These are phyloP conservation scores for Geococcyx californianus DNA, from an alignment of 2,113 vertebrate genomes.

Conservation along the genomic window DNA sequence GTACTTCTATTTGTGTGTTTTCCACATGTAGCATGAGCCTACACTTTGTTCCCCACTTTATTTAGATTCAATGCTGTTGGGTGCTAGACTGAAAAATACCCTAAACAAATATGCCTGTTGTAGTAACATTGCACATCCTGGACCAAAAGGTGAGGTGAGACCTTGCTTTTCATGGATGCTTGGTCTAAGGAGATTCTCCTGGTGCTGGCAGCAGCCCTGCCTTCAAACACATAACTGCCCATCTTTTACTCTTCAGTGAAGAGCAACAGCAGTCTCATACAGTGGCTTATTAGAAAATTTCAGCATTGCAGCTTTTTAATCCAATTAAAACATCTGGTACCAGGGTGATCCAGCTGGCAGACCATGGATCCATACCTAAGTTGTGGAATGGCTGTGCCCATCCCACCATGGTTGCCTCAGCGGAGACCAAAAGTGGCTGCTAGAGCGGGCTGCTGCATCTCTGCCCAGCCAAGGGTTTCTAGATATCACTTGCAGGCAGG, in stretches of 20 bases:
- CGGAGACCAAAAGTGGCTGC: slow-evolving; percentile 2
- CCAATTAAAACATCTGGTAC: slow-evolving; percentile 49
- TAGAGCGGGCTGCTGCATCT: background rate
- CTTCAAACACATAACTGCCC: background rate
- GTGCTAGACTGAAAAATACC: background rate
- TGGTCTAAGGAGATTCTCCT: background rate
- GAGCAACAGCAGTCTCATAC: background rate
- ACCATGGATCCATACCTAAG: background rate
- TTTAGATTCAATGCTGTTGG: background rate
- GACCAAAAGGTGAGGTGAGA: background rate
- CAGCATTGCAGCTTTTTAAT: slow-evolving; percentile 32
- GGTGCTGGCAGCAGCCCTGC: background rate
- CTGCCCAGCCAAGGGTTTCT: background rate
- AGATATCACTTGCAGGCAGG: background rate
- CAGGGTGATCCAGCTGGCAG: slow-evolving; percentile 41
- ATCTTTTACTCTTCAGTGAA: slow-evolving; percentile 2
- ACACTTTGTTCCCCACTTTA: background rate
- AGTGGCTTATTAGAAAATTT: slow-evolving; percentile 12
- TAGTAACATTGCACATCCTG: background rate
- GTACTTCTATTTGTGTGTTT: background rate
- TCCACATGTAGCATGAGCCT: background rate
- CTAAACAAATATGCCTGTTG: background rate
- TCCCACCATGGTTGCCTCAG: background rate
- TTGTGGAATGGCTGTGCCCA: background rate
- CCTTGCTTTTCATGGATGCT: background rate